Evolutionary conservation across 1,140 invertebrate genomes (phyloP), one percentile per base, ranked within the genome.

Genomic region (Aphis craccivora): DNA sequence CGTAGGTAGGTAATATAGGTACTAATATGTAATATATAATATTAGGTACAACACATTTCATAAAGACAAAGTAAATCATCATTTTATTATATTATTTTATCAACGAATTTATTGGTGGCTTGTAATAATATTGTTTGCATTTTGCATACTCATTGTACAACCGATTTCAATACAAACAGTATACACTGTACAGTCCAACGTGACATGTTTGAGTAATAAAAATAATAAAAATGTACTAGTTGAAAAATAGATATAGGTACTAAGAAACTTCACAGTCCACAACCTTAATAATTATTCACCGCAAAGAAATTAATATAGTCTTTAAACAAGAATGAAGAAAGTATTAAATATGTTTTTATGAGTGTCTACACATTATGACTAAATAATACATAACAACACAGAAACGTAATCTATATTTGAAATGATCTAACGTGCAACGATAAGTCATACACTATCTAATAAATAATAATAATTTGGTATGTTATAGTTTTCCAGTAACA

Each of bases 321-420:
- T 55, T 40, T 55, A 88, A 94, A 94, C 83, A 94, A 94, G 67
- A 48, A 25, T n/a, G 3, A 94, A 94, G 67, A 48, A 25, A 48
- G 3, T 48, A 86, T 48, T 53, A 88, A 60, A 30, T 51, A 55
- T 14, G 0, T 51, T 53, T 53, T 53, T 35, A 51, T 35, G 30
- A 55, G 22, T 30, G 6, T 43, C 37, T 40, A 84, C 8, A 45
- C 11, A n/a, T 37, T 37, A 37, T 51, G 48, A 35, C 18, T 51
- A 86, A 1, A 43, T n/a, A 86, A 45, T 43, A 86, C 30, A 8
- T 40, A 43, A 37, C n/a, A 86, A 86, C 40, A 84, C 37, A 84
- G 81, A 84, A n/a, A 86, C 23, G 37, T 37, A 83, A 67, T 83
- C 14, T 76, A 25, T n/a, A 76, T 81, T 81, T 22, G 4, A 67